phyloP scores from a whole-genome alignment of 2,797 vertebrate species.

The Acanthis flammea region DNA sequence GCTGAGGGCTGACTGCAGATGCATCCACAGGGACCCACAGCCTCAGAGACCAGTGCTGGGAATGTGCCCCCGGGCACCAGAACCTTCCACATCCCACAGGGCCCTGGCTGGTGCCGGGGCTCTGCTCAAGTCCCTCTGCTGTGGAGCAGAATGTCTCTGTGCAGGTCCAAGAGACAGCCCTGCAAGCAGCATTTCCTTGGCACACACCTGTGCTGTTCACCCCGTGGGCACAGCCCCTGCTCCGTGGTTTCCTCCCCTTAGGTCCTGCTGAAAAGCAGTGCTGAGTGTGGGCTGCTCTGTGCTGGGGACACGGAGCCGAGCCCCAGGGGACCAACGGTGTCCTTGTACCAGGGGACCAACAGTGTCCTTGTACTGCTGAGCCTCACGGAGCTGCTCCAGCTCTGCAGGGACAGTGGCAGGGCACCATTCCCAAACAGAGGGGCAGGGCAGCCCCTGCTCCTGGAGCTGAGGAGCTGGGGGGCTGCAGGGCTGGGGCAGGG shows the following conservation, averaged over 20 bases:
- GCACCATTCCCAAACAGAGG: background rate
- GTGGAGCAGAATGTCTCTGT: background rate
- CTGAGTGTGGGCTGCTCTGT: rapidly evolving
- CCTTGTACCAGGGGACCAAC: rapidly evolving
- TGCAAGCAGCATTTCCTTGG: background rate
- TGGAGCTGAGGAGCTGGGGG: rapidly evolving
- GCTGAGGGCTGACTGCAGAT: background rate
- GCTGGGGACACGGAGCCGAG: rapidly evolving
- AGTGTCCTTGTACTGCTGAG: background rate
- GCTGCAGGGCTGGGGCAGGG: background rate
- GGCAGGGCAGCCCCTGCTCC: rapidly evolving
- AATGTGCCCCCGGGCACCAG: rapidly evolving
- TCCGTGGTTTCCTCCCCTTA: background rate
- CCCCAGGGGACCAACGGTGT: rapidly evolving
- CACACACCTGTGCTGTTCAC: background rate
- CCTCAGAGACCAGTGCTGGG: rapidly evolving
- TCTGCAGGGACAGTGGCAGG: background rate
- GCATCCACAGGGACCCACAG: background rate
- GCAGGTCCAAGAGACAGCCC: background rate
- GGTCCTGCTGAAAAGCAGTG: background rate
- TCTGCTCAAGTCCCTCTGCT: background rate
- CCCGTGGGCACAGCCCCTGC: background rate
- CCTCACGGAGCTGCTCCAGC: background rate
- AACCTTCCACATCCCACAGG: rapidly evolving
- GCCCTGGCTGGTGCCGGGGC: rapidly evolving